Evolutionary conservation across 2,113 vertebrate genomes (phyloP).

Genomic region (Pseudorasbora parva): DNA sequence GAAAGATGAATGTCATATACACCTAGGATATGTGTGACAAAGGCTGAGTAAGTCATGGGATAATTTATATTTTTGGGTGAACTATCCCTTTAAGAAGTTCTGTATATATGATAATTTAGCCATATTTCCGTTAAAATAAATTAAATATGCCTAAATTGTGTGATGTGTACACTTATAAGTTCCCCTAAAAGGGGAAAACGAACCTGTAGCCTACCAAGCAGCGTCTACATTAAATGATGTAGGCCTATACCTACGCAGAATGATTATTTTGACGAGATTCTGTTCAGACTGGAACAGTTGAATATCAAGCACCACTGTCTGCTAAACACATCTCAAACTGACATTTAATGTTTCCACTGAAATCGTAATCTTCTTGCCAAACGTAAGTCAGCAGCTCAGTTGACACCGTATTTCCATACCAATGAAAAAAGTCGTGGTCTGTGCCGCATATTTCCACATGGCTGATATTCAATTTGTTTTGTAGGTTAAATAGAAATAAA

Average conservation of each 20-base stretch:
- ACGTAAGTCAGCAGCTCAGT: not conserved
- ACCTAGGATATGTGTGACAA: too few relatives aligned
- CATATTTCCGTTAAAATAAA: not conserved
- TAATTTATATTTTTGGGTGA: too few relatives aligned
- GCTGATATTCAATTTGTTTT: not conserved
- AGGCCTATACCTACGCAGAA: not conserved
- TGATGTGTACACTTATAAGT: not conserved
- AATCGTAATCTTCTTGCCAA: conserved; percentile 25
- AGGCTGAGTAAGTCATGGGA: too few relatives aligned
- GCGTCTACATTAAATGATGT: not conserved
- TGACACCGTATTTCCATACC: conserved; percentile 10
- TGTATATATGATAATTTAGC: not conserved
- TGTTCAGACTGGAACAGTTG: not conserved
- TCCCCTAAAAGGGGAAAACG: not conserved
- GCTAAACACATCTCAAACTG: not conserved
- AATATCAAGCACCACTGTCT: conserved; percentile 26
- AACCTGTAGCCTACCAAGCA: not conserved
- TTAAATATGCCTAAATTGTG: not conserved
- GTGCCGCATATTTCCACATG: not conserved
- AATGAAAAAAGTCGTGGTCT: conserved; percentile 1
- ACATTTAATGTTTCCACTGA: conserved; percentile 13
- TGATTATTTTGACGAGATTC: not conserved
- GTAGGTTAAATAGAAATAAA: not conserved
- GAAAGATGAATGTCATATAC: too few relatives aligned
- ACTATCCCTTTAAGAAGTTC: not conserved